Evolutionary conservation across 2,113 vertebrate genomes (phyloP).

Genomic region (Strix aluco): DNA sequence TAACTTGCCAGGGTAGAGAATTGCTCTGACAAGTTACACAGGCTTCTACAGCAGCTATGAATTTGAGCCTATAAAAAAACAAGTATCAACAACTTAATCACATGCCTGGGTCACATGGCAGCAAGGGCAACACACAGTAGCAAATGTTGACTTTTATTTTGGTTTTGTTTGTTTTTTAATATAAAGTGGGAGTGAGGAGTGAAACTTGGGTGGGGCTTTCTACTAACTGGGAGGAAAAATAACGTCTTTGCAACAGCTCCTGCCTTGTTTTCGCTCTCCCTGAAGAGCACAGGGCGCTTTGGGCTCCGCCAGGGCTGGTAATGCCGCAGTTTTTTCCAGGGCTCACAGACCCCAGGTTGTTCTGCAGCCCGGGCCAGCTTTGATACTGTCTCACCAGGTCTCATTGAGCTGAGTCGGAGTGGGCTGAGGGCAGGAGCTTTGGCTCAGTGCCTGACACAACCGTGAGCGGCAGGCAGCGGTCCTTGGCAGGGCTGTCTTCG

Average conservation of each 20-base stretch:
- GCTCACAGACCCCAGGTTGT: neutral
- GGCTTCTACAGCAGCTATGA: constrained; percentile 25
- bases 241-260: neutral
- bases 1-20: constrained; percentile 33
- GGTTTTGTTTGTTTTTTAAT: neutral
- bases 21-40: constrained; percentile 36
- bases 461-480: neutral
- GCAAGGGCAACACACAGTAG: neutral
- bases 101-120: constrained; percentile 42
- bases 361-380: neutral
- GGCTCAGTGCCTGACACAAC: neutral
- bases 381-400: neutral
- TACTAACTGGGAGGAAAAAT: neutral
- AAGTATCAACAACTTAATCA: constrained; percentile 47
- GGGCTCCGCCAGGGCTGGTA: neutral
- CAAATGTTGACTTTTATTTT: neutral
- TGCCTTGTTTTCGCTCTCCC: neutral
- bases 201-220: constrained; percentile 17
- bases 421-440: neutral
- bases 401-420: accelerated
- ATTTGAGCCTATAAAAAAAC: constrained; percentile 46
- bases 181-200: neutral
- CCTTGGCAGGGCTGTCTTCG: neutral
- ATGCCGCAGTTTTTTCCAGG: neutral
- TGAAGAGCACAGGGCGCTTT: neutral